These are phyloP conservation scores for Ptyas mucosa DNA, from an alignment of 2,113 vertebrate genomes.

Conservation along the genomic window DNA sequence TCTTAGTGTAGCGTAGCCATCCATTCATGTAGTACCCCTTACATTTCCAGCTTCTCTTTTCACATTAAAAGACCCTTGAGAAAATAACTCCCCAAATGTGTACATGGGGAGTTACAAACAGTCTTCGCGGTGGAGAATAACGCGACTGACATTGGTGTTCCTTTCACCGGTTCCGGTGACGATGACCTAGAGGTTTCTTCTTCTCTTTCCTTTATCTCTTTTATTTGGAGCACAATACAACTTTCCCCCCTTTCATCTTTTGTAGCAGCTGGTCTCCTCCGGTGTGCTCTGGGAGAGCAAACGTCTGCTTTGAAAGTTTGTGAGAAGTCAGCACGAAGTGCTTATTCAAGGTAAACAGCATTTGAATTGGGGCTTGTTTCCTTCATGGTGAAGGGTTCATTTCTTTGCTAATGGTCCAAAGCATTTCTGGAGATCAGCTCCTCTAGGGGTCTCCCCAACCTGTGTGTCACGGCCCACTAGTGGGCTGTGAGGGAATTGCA, in stretches of 20 bases:
- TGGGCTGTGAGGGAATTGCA: neutral
- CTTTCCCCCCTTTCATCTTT: slow-evolving; percentile 15
- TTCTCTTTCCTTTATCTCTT: neutral
- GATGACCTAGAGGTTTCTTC: slow-evolving; percentile 17
- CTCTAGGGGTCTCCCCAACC: neutral
- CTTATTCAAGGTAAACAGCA: neutral
- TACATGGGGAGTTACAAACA: slow-evolving; percentile 19
- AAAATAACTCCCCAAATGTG: neutral
- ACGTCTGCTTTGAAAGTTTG: slow-evolving; percentile 21
- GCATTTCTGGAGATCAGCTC: neutral
- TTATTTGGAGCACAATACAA: neutral
- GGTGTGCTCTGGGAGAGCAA: neutral
- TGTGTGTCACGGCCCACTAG: neutral
- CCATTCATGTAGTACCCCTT: slow-evolving; percentile 7
- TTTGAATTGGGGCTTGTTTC: neutral
- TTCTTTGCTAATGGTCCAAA: neutral
- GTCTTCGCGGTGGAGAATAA: neutral
- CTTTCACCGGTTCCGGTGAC: slow-evolving; percentile 21
- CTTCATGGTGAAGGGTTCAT: neutral
- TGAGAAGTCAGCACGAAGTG: slow-evolving; percentile 1
- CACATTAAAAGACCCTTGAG: slow-evolving; percentile 25
- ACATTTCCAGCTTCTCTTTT: neutral
- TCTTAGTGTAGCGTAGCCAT: slow-evolving; percentile 22
- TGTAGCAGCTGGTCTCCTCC: slow-evolving; percentile 3
- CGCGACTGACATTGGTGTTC: neutral